phyloP scores from a whole-genome alignment of 37 sponge, comb jelly and placozoan genomes.

The Eunapius fragilis region DNA sequence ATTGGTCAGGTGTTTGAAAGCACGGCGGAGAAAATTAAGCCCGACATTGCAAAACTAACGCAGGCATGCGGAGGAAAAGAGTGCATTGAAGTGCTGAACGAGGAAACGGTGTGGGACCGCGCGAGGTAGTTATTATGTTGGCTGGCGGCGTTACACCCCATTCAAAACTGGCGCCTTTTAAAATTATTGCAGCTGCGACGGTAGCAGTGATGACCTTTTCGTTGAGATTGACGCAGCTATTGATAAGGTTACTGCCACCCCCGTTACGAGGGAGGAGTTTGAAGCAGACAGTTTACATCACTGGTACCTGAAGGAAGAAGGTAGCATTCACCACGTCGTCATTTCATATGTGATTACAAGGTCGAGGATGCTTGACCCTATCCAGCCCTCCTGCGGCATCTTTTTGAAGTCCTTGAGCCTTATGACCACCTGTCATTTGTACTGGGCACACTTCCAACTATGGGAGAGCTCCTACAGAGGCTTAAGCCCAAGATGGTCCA shows the following conservation, averaged over 20 bases:
- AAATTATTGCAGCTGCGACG: neutral
- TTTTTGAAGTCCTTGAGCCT: slow-evolving; percentile 36
- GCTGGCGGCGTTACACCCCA: neutral
- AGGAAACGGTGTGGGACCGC: neutral
- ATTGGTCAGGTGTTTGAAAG: neutral
- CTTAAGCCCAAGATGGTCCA: slow-evolving; percentile 74
- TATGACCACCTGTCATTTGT: slow-evolving; percentile 20
- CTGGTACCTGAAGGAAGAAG: neutral
- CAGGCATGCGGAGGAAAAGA: neutral
- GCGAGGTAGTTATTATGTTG: neutral
- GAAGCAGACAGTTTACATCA: slow-evolving; percentile 3
- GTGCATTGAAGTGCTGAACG: neutral
- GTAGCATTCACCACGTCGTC: neutral
- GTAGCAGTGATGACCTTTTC: neutral
- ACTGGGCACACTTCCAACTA: slow-evolving; percentile 27
- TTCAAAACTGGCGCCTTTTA: neutral
- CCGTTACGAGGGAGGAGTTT: slow-evolving; percentile 17
- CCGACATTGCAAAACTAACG: neutral
- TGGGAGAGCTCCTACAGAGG: slow-evolving; percentile 25
- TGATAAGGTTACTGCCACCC: slow-evolving; percentile 4
- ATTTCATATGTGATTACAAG: neutral
- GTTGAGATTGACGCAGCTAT: slow-evolving; percentile 55
- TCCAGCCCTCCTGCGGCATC: neutral
- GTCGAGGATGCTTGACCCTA: neutral
- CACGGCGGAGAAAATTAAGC: slow-evolving; percentile 1